Conservation (phyloP, 2,888 invertebrate genomes). For the Tachina fera region DNA sequence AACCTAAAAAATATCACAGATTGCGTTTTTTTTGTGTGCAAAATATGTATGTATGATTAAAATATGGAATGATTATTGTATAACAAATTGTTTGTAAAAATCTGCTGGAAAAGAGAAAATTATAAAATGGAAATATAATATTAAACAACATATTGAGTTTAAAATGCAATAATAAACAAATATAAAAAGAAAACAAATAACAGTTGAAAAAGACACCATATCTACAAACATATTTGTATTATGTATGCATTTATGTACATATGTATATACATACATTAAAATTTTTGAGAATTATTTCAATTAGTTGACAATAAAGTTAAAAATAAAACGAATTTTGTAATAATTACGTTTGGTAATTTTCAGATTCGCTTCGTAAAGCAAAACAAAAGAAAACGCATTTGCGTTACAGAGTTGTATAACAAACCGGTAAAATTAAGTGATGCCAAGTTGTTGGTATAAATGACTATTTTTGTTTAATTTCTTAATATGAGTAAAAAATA, state of each 20-base stretch:
- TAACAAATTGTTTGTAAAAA: slow-evolving; percentile 47
- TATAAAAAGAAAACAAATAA: background rate
- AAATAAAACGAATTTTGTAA: background rate
- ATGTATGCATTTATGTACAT: no score
- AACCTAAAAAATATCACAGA: slow-evolving; percentile 74
- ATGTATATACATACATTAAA: background rate
- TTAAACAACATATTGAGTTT: slow-evolving; percentile 73
- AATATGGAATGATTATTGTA: slow-evolving; percentile 42
- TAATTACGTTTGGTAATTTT: background rate
- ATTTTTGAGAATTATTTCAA: slow-evolving; percentile 74
- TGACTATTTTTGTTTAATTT: no score
- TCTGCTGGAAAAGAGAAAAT: slow-evolving; percentile 5
- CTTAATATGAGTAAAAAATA: no score
- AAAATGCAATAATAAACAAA: slow-evolving; percentile 15
- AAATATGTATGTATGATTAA: slow-evolving; percentile 52
- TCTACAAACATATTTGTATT: no score
- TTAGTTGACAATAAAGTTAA: slow-evolving; percentile 71
- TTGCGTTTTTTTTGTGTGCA: slow-evolving; percentile 66
- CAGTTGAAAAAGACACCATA: background rate
- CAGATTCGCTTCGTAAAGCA: background rate
- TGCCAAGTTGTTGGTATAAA: no score
- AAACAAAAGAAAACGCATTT: background rate
- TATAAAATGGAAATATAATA: slow-evolving; percentile 41
- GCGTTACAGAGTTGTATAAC: no score
- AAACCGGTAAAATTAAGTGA: no score